Conservation (phyloP, 2,113 vertebrate species). For the Myocastor coypus region DNA sequence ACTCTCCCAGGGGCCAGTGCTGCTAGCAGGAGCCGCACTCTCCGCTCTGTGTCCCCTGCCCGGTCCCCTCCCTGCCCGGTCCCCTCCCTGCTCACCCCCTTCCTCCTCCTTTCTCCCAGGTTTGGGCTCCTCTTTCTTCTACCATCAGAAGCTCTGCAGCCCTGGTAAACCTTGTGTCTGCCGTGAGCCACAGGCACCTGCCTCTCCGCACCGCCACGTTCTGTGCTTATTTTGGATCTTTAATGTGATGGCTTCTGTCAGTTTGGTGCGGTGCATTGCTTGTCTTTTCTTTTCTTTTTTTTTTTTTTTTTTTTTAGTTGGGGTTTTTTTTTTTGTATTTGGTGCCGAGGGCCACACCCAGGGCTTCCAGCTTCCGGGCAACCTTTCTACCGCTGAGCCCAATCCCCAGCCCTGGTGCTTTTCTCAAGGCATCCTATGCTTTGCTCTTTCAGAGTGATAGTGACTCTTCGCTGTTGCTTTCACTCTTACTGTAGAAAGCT, state of each 20-base stretch:
- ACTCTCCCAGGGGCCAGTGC: no score
- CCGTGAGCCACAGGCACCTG: neutral
- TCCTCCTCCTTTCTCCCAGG: neutral
- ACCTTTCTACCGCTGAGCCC: no score
- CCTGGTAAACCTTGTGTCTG: neutral
- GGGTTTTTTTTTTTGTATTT: no score
- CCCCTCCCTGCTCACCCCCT: no score
- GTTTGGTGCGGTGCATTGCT: neutral
- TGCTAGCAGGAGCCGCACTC: neutral
- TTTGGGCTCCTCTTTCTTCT: neutral
- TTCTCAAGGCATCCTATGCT: neutral
- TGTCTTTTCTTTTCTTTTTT: no score
- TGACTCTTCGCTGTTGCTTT: neutral
- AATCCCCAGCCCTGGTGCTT: no score
- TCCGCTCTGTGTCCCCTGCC: no score
- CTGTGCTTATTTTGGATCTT: neutral
- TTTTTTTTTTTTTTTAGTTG: no score
- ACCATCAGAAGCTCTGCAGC: neutral
- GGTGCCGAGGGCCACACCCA: no score
- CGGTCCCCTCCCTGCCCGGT: fast-evolving
- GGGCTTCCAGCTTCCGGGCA: no score
- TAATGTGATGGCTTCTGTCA: neutral
- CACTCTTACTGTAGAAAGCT: conserved; percentile 9
- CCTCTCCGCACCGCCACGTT: neutral
- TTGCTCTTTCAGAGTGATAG: conserved; percentile 17